Evolutionary conservation across 2,888 invertebrate genomes (phyloP).

Genomic region (Rotaria sp.): DNA sequence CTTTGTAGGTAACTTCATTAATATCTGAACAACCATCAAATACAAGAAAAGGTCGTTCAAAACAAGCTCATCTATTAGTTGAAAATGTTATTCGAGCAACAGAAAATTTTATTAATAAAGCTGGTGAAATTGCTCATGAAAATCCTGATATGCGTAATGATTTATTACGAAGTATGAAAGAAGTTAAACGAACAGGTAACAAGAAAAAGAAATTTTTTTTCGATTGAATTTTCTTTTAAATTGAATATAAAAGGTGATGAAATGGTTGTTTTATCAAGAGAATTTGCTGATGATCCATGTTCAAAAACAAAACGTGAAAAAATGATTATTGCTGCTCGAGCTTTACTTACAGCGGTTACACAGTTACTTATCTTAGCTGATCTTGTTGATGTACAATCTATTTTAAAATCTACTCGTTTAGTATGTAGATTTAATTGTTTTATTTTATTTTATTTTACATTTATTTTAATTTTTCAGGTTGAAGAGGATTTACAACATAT

Average conservation of each 20-base stretch:
- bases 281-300: slow-evolving; percentile 93
- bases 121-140: slow-evolving; percentile 88
- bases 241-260: slow-evolving; percentile 57
- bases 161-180: slow-evolving; percentile 88
- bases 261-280: slow-evolving; percentile 79
- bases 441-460: no score
- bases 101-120: slow-evolving; percentile 84
- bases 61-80: slow-evolving; percentile 86
- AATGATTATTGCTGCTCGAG: slow-evolving; percentile 88
- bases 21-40: slow-evolving; percentile 49
- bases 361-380: slow-evolving; percentile 86
- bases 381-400: slow-evolving; percentile 89
- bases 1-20: not conserved
- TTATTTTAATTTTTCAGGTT: not conserved
- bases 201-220: not conserved
- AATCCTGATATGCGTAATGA: slow-evolving; percentile 91
- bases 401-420: slow-evolving; percentile 76
- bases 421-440: slow-evolving; percentile 58
- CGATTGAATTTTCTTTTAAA: not conserved
- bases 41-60: slow-evolving; percentile 90
- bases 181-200: slow-evolving; percentile 70
- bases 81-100: slow-evolving; percentile 66
- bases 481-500: slow-evolving; percentile 25
- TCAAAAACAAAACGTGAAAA: slow-evolving; percentile 81
- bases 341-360: slow-evolving; percentile 86